A percentile compares a stretch with the other conserved stretches of the same genome.
phyloP scores from a whole-genome alignment of 2,888 invertebrate species.

The Ditylenchus weischeri region DNA sequence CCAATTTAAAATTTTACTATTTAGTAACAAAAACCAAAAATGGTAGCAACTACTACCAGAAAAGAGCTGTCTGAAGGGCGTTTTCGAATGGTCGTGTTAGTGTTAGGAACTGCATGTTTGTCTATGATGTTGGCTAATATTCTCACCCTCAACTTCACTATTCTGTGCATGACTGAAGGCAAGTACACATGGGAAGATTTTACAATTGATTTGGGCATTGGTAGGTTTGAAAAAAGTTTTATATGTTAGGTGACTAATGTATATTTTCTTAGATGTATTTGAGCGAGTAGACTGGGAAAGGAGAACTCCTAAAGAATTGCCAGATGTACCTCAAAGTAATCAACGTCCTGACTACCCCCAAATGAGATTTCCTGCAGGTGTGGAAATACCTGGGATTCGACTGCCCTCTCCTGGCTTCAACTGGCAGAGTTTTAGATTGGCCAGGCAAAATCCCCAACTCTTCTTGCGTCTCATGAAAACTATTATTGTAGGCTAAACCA shows the following conservation, averaged over 20 bases:
- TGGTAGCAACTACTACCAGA: conserved; percentile 6
- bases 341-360: conserved; percentile 14
- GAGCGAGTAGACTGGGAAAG: conserved; percentile 35
- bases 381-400: conserved; percentile 35
- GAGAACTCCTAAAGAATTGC: neutral
- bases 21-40: too few relatives aligned
- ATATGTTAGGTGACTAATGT: neutral
- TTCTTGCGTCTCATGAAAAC: conserved; percentile 36
- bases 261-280: conserved; percentile 30
- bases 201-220: conserved; percentile 38
- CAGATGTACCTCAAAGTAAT: conserved; percentile 9
- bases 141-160: conserved; percentile 35
- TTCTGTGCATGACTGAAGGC: conserved; percentile 38
- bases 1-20: too few relatives aligned
- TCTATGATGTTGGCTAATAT: conserved; percentile 37
- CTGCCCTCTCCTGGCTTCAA: conserved; percentile 36
- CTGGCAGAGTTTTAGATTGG: conserved; percentile 37
- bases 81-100: conserved; percentile 33
- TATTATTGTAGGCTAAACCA: conserved; percentile 10
- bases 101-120: conserved; percentile 33
- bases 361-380: conserved; percentile 21
- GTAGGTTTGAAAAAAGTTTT: conserved; percentile 6
- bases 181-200: conserved; percentile 37
- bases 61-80: conserved; percentile 17
- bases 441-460: conserved; percentile 36